Evolutionary conservation across 1,140 invertebrate genomes (phyloP).

Genomic region (Steinernema feltiae): DNA sequence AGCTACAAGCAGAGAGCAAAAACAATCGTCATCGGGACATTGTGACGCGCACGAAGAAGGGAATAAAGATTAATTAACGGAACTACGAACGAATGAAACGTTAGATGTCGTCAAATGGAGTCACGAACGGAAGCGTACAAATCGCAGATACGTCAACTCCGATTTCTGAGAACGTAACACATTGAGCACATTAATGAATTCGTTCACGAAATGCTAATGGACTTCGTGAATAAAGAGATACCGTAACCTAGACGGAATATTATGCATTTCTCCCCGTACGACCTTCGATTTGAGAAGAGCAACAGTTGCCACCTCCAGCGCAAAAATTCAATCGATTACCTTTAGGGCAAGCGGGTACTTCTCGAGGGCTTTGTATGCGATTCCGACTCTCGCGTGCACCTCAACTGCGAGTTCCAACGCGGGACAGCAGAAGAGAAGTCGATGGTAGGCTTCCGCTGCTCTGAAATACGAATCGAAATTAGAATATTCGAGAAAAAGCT

Average conservation of each 20-base stretch:
- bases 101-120: background rate
- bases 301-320: too few species aligned
- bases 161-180: background rate
- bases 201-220: background rate
- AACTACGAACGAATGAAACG: background rate
- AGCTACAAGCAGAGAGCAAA: background rate
- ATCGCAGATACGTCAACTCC: background rate
- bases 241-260: too few species aligned
- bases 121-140: background rate
- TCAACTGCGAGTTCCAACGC: slow-evolving; percentile 79
- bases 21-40: background rate
- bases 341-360: slow-evolving; percentile 78
- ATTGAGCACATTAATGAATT: background rate
- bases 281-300: too few species aligned
- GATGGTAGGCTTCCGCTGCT: slow-evolving; percentile 49
- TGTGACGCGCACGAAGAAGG: background rate
- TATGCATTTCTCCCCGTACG: too few species aligned
- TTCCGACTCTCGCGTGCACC: slow-evolving; percentile 80
- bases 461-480: slow-evolving; percentile 22
- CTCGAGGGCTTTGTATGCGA: slow-evolving; percentile 82
- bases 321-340: slow-evolving; percentile 31
- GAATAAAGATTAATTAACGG: background rate
- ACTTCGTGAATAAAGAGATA: too few species aligned
- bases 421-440: slow-evolving; percentile 81
- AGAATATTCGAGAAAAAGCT: background rate